Evolutionary conservation across 2,888 invertebrate genomes (phyloP), one percentile per base, ranked within the genome.

Genomic region (Eurois occulta): DNA sequence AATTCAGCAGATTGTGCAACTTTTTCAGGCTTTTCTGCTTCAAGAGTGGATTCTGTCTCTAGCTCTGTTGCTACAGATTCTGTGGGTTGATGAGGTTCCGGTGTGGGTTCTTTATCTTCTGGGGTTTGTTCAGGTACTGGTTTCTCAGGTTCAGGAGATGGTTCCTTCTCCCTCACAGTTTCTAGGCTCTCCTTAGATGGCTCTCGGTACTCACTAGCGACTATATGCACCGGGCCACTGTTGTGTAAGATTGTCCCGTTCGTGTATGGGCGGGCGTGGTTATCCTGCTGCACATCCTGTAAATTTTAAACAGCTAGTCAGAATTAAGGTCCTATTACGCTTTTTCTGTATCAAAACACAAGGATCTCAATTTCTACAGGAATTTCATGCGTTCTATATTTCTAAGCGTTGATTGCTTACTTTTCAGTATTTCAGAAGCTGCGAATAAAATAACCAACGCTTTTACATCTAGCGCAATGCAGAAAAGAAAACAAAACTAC

Each of bases 221-320:
- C 94, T 79, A 95, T 96, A 80, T 95, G 95, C 70, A 96, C 95
- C 62, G 96, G 95, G 55, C 95, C 95, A 85, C 92, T 94, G 80
- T 94, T 94, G 77, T 94, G 93, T 60, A 95, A 86, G 41, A 96
- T 91, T 79, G 95, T 95, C 64, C 97, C 97, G 83, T 97, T 97
- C 10, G 96, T 96, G 87, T 95, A 95, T 0, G 96, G 95, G 87
- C 95, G 96, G 92, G 95, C 90, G 73, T 92, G 89, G 74, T 93
- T 95, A 93, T 95, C 95, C 93, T 95, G 96, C 93, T 95, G 96
- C 91, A 91, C 91, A 88, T 96, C 96, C 96, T 96, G 92, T 28
- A 87, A 87, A 65, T 32, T 13, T 67, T 8, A 62, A 73, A 62
- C 3, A 35, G 18, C 43, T 1, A 18, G 43, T 78, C n/a, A 68